Evolutionary conservation across 2,888 invertebrate species (phyloP).

Genomic region (Tanytarsus gracilentus): DNA sequence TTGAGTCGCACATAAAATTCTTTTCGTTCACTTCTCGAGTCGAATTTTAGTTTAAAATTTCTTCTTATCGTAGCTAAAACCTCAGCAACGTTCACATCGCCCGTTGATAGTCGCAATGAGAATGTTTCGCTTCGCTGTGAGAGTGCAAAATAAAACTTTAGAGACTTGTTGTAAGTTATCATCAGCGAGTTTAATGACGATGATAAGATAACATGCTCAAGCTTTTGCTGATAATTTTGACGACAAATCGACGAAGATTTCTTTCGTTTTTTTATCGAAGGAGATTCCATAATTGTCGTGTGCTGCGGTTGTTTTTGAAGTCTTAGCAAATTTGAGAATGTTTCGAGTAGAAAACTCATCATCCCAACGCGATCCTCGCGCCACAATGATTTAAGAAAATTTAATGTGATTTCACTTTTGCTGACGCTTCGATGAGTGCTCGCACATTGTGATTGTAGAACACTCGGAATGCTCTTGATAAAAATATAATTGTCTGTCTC

Average conservation of each 20-base stretch:
- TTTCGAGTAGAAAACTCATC: neutral
- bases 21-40: no score
- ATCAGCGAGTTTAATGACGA: constrained; percentile 1
- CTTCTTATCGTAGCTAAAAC: no score
- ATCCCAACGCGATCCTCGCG: neutral
- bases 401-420: neutral
- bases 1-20: no score
- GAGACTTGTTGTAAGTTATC: constrained; percentile 23
- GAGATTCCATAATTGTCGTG: neutral
- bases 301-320: neutral
- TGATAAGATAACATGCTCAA: constrained; percentile 25
- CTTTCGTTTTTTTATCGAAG: neutral
- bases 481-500: constrained; percentile 34
- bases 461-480: constrained; percentile 39
- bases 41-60: no score
- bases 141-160: constrained; percentile 21
- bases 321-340: neutral
- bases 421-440: neutral
- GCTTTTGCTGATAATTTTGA: constrained; percentile 10
- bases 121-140: neutral
- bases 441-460: neutral
- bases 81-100: no score
- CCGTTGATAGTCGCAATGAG: neutral
- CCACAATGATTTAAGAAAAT: neutral
- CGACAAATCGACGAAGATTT: neutral